Base-by-base conservation (phyloP, 1,140 invertebrate species). In the Drosophila oshimai region DNA sequence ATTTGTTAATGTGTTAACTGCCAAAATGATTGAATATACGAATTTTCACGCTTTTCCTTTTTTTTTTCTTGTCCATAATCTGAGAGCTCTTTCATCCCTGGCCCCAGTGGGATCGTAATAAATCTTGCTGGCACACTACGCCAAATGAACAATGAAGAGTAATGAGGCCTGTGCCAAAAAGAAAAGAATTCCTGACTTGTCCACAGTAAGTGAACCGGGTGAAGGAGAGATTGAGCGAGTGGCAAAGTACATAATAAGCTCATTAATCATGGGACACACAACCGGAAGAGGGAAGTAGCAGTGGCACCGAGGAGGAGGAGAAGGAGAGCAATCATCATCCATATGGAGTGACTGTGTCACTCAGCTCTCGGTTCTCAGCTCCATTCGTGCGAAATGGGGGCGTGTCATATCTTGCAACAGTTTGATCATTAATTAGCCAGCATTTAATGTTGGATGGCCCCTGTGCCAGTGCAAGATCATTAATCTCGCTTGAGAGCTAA, bases 221-320 rank as follows among this genome's bases (percentile, higher is more conserved):
- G 53, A 57, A 26, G 9, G 49, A 58, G 39, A 41, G 31, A 15
- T 39, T 39, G 44, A 37, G 51, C 68, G 50, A 55, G 47, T 58
- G 76, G 36, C 15, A 67, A 51, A 86, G 72, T 87, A 65, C 37
- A 88, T 87, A 77, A 87, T 70, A 81, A 70, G 64, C 47, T 81
- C 83, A 67, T 87, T 81, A 88, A 88, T 88, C 76, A 87, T 70
- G 39, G 53, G 47, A 61, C 42, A 45, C 13, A 45, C 58, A 74
- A 31, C 54, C 53, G 24, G 36, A 50, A 39, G 65, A 39, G 65
- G 44, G 17, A 15, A 65, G 42, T 41, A 42, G 22, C 18, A 50
- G 42, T 13, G 60, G n/a, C n/a, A n/a, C n/a, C n/a, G n/a, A n/a
- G n/a, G n/a, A n/a, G n/a, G n/a, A n/a, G n/a, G n/a, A n/a, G n/a